Percentiles rank a stretch among this genome's conserved stretches.
Conservation (phyloP, 1,140 invertebrate species). For the Brachionus calyciflorus region DNA sequence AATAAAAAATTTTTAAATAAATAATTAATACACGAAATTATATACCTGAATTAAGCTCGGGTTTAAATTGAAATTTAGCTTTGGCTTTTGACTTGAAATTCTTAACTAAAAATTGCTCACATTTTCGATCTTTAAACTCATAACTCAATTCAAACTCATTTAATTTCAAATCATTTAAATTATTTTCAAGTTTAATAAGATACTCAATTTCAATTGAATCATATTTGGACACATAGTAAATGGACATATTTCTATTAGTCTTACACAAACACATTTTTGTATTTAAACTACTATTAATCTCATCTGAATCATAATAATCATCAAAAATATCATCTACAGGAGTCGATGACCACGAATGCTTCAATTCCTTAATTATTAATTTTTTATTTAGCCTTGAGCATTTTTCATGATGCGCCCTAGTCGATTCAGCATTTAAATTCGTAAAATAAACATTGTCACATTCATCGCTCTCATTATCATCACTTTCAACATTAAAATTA, state of each 20-base stretch:
- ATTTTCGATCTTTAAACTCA: conserved; percentile 26
- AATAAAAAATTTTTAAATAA: background rate
- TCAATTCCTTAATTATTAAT: conserved; percentile 23
- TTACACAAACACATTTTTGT: conserved; percentile 25
- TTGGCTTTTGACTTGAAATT: conserved; percentile 19
- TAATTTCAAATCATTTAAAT: background rate
- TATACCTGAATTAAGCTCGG: background rate
- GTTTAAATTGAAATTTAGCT: conserved; percentile 2
- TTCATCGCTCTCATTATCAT: background rate
- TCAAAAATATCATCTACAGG: background rate
- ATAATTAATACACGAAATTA: background rate
- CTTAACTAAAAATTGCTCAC: background rate
- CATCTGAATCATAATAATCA: background rate
- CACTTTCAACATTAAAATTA: background rate
- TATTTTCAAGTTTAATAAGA: background rate
- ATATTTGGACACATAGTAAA: conserved; percentile 40
- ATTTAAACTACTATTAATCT: conserved; percentile 12
- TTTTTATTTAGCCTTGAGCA: conserved; percentile 6
- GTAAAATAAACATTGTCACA: conserved; percentile 40
- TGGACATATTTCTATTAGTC: background rate
- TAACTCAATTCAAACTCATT: conserved; percentile 32
- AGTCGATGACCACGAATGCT: background rate
- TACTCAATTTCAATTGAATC: conserved; percentile 44
- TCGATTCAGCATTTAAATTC: background rate
- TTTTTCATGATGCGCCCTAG: background rate